Conservation (phyloP, 2,888 invertebrate genomes). For the Epinotia nisella region DNA sequence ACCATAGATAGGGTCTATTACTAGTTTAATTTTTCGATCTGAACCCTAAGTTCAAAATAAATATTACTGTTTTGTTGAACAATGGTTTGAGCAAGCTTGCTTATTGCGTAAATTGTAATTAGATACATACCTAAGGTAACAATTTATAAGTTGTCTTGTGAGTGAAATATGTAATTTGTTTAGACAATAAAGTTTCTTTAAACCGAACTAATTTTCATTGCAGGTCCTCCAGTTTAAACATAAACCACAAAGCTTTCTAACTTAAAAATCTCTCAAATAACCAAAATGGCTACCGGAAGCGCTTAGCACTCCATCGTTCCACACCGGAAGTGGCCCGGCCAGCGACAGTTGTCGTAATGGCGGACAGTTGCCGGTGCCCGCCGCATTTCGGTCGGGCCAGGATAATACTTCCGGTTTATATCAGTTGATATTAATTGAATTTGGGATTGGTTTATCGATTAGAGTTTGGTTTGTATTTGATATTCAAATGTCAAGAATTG, state of each 20-base stretch:
- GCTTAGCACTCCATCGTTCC: slow-evolving; percentile 51
- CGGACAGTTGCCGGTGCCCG: slow-evolving; percentile 41
- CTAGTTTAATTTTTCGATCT: too few species aligned
- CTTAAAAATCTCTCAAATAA: slow-evolving; percentile 28
- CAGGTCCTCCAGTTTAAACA: neutral
- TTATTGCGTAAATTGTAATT: too few species aligned
- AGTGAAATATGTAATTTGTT: too few species aligned
- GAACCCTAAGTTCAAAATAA: too few species aligned
- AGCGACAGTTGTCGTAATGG: slow-evolving; percentile 44
- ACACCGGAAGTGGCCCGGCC: slow-evolving; percentile 52
- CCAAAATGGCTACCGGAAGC: slow-evolving; percentile 50
- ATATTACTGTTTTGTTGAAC: too few species aligned
- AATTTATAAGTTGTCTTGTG: too few species aligned
- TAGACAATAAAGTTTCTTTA: too few species aligned
- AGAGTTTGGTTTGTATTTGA: neutral
- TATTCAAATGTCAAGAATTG: neutral
- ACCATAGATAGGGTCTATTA: too few species aligned
- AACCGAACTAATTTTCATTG: too few species aligned
- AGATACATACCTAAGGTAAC: too few species aligned
- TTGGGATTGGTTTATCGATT: slow-evolving; percentile 39
- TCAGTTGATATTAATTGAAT: slow-evolving; percentile 42
- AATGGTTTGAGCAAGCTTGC: too few species aligned
- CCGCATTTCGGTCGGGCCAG: slow-evolving; percentile 50
- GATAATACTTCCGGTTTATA: slow-evolving; percentile 39
- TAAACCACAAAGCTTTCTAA: neutral